Evolutionary conservation across 2,888 invertebrate species (phyloP), one percentile per base, ranked within the genome.

Genomic region (Campoplex capitator): DNA sequence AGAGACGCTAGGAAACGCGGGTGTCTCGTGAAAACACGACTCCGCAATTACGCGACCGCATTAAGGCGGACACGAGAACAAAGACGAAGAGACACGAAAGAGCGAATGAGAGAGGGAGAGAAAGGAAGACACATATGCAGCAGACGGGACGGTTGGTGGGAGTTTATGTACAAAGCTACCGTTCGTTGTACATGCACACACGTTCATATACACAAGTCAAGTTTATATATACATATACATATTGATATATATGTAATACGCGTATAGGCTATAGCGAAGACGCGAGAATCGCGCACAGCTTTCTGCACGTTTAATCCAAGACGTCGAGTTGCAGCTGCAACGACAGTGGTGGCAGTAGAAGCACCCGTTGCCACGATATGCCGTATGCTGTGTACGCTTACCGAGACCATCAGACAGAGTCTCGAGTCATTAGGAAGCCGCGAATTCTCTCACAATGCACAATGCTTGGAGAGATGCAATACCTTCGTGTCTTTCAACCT

Each of bases 11-110:
- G 79, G 78, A 70, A 78, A 77, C 62, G 77, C 54, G 75, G 67
- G 83, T 88, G 75, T 82, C 75, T 76, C 75, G 68, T 56, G 89
- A 91, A 90, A 91, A 89, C 91, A 89, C 88, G 89, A 90, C 91
- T 91, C 90, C 87, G 89, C 90, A 91, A 91, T 92, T 92, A 91
- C 90, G 90, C 89, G 91, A 90, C 89, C 90, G 89, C 91, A 89
- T 91, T 91, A 91, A 91, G 90, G 90, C 91, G 91, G 91, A 91
- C 89, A 89, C 87, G 84, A 88, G 89, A 91, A 91, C 92, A 90
- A 88, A 88, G 90, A 89, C 82, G 65, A 83, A 79, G 82, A 71
- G 83, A 83, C 77, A 71, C 54, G 54, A 84, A 82, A 65, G 73
- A 73, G 38, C 38, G 78, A 68, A 32, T 62, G 58, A 56, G 56